phyloP scores from a whole-genome alignment of 2,888 invertebrate species.

The Adelphocoris suturalis region DNA sequence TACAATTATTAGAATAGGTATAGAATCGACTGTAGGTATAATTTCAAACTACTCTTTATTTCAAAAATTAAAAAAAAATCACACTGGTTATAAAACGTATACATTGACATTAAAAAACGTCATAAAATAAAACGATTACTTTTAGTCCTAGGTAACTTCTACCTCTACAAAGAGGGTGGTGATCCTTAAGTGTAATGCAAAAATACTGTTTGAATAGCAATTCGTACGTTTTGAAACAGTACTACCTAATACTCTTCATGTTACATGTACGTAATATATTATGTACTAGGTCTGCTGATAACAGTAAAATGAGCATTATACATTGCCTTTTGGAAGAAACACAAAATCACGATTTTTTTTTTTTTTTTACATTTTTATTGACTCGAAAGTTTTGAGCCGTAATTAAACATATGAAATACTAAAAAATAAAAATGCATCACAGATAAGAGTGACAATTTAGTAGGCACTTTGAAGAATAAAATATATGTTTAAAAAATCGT shows the following conservation, averaged over 20 bases:
- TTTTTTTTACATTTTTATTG: too few species aligned
- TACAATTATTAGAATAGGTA: too few species aligned
- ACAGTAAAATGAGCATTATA: neutral
- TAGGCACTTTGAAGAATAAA: neutral
- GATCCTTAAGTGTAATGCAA: neutral
- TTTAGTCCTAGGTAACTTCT: constrained; percentile 13
- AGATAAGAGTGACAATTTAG: constrained; percentile 38
- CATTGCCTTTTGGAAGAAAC: neutral
- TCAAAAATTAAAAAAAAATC: constrained; percentile 38
- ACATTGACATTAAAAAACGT: neutral
- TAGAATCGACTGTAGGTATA: too few species aligned
- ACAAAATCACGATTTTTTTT: too few species aligned
- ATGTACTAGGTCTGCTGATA: neutral
- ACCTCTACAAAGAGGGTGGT: neutral
- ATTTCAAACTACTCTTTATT: constrained; percentile 18
- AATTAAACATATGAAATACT: neutral
- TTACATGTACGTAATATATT: neutral
- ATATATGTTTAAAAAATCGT: neutral
- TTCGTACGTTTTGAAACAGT: neutral
- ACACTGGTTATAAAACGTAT: constrained; percentile 31
- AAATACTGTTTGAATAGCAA: neutral
- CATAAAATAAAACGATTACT: neutral
- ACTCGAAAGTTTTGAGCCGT: neutral
- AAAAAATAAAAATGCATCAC: constrained; percentile 48
- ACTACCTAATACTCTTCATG: neutral